Evolutionary conservation across 2,113 vertebrate genomes (phyloP).

Genomic region (Cinclus mexicanus): DNA sequence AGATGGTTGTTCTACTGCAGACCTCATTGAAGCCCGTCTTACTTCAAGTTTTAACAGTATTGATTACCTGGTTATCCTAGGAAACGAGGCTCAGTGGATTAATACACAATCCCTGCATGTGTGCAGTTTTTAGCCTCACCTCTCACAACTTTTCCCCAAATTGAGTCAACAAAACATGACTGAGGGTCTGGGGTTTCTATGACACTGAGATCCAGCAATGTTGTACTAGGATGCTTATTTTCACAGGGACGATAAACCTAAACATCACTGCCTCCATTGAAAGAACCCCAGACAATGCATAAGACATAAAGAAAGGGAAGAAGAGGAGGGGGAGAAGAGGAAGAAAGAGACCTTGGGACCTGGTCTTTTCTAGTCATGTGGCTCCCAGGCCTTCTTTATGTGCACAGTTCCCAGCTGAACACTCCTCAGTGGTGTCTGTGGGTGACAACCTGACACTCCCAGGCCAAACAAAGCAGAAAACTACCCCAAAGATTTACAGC

Average conservation of each 20-base stretch:
- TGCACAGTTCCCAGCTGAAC: not conserved
- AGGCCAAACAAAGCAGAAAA: not conserved
- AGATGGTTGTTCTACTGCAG: not conserved
- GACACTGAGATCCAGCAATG: not conserved
- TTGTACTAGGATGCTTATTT: not conserved
- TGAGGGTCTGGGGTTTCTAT: not conserved
- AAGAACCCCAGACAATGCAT: not conserved
- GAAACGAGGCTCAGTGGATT: not conserved
- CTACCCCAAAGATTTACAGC: rapidly evolving
- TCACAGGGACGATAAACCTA: not conserved
- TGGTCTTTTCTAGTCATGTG: not conserved
- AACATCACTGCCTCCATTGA: not conserved
- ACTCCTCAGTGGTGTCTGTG: not conserved
- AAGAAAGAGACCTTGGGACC: not conserved
- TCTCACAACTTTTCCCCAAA: not conserved
- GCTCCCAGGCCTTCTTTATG: not conserved
- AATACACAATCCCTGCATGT: not conserved
- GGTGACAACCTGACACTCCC: not conserved
- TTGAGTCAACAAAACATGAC: not conserved
- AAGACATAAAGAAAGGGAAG: not conserved
- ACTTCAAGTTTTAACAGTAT: not conserved
- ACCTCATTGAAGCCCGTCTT: not conserved
- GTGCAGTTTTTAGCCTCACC: not conserved
- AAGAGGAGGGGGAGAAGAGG: not conserved
- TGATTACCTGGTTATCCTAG: not conserved